Percentiles rank a stretch among this genome's conserved stretches.
These are phyloP conservation scores for Bombyx mandarina DNA, from an alignment of 1,140 invertebrate species.

Conservation along the genomic window DNA sequence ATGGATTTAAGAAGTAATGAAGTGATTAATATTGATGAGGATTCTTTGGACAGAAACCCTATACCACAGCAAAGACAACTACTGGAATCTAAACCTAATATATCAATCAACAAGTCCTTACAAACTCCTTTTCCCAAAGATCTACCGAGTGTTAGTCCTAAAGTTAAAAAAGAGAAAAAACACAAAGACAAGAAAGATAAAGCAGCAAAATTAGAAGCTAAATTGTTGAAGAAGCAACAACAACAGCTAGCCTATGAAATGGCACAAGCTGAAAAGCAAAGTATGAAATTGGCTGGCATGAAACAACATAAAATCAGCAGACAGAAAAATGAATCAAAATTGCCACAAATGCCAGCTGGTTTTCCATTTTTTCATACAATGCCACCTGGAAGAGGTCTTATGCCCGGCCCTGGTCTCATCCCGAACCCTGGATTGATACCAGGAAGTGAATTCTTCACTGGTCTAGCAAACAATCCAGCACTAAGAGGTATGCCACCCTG, in stretches of 20 bases:
- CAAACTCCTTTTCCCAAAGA: slow-evolving; percentile 57
- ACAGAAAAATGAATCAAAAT: slow-evolving; percentile 77
- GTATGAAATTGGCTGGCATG: slow-evolving; percentile 44
- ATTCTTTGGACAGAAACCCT: slow-evolving; percentile 50
- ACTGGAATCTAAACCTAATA: slow-evolving; percentile 31
- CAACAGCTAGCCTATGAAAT: slow-evolving; percentile 55
- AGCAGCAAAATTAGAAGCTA: slow-evolving; percentile 58
- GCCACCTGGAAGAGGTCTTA: slow-evolving; percentile 62
- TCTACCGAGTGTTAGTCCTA: slow-evolving; percentile 56
- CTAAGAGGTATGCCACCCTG: slow-evolving; percentile 46
- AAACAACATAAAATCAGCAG: slow-evolving; percentile 62
- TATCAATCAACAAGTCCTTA: slow-evolving; percentile 55
- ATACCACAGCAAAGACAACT: slow-evolving; percentile 24
- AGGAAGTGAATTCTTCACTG: slow-evolving; percentile 48
- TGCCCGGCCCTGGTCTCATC: slow-evolving; percentile 78
- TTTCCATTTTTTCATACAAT: slow-evolving; percentile 70
- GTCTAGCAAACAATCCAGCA: slow-evolving; percentile 56
- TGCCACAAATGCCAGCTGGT: slow-evolving; percentile 61
- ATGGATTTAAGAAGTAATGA: slow-evolving; percentile 61
- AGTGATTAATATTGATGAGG: slow-evolving; percentile 64
- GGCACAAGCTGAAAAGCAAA: slow-evolving; percentile 49
- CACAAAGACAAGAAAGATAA: slow-evolving; percentile 77
- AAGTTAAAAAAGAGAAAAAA: slow-evolving; percentile 75
- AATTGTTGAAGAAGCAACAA: slow-evolving; percentile 63
- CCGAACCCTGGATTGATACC: slow-evolving; percentile 72